These are phyloP conservation scores for Erynnis tages DNA, from an alignment of 2,888 invertebrate species.

Conservation along the genomic window DNA sequence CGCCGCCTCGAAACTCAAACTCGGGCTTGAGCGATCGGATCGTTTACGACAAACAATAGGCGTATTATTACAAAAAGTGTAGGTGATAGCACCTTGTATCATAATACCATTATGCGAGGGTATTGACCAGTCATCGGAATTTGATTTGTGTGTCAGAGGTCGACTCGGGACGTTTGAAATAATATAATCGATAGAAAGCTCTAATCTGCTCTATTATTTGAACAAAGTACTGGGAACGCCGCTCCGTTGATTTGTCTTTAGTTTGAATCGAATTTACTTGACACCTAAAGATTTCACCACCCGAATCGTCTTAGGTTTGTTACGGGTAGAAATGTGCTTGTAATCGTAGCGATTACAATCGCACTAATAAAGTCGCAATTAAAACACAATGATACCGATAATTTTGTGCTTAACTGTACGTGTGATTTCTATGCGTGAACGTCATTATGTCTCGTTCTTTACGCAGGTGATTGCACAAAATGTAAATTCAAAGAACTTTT, in stretches of 20 bases:
- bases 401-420: constrained; percentile 12
- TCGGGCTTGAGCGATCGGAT: constrained; percentile 44
- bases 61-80: constrained; percentile 63
- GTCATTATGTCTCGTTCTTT: neutral
- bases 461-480: neutral
- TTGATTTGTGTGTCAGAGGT: constrained; percentile 57
- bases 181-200: constrained; percentile 54
- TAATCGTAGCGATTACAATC: constrained; percentile 27
- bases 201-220: constrained; percentile 55
- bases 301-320: constrained; percentile 16
- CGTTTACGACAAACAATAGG: constrained; percentile 72
- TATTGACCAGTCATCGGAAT: constrained; percentile 61
- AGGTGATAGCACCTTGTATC: constrained; percentile 59
- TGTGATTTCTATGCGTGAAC: neutral
- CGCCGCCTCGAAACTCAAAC: constrained; percentile 41
- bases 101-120: constrained; percentile 54
- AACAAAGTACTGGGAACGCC: constrained; percentile 34
- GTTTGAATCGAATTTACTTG: constrained; percentile 46
- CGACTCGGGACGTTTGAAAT: constrained; percentile 39
- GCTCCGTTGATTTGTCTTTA: constrained; percentile 41
- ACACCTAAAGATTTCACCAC: constrained; percentile 41
- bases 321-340: constrained; percentile 31
- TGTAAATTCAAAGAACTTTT: neutral
- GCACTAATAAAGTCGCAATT: constrained; percentile 22
- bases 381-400: constrained; percentile 14